Conservation (phyloP, 2,797 vertebrate genomes). For the Ambastaia sidthimunki region DNA sequence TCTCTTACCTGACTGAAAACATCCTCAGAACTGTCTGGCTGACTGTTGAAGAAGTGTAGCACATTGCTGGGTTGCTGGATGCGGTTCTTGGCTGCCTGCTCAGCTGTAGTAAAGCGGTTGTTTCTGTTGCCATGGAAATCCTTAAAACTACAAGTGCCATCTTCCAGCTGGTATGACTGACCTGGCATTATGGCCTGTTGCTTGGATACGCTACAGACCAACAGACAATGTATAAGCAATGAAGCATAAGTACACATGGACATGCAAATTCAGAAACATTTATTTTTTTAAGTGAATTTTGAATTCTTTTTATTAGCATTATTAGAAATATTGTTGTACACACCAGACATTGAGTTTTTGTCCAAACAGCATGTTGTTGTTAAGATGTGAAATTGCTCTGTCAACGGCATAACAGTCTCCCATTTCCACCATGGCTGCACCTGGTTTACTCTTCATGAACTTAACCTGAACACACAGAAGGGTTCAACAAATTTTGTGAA, state of each 20-base stretch:
- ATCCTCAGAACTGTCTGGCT: conserved; percentile 86
- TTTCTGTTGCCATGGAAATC: conserved; percentile 92
- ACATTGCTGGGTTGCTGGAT: conserved; percentile 94
- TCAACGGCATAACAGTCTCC: conserved; percentile 94
- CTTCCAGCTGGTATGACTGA: conserved; percentile 91
- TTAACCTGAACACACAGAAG: conserved; percentile 80
- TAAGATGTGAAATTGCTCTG: conserved; percentile 90
- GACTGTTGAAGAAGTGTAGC: conserved; percentile 92
- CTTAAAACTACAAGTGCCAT: conserved; percentile 91
- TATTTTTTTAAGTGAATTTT: too few species aligned
- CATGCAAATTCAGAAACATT: too few species aligned
- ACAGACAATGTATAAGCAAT: background rate
- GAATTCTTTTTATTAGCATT: background rate
- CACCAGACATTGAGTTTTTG: conserved; percentile 96
- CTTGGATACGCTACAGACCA: conserved; percentile 84
- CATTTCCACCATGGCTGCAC: conserved; percentile 96
- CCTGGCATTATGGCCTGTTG: conserved; percentile 93
- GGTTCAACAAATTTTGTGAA: background rate
- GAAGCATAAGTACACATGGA: background rate
- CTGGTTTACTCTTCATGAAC: conserved; percentile 97
- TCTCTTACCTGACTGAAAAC: conserved; percentile 84
- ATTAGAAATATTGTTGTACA: conserved; percentile 41
- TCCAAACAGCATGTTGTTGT: conserved; percentile 93
- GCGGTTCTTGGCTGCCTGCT: conserved; percentile 93
- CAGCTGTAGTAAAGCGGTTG: conserved; percentile 91